Percentiles rank a stretch among this genome's conserved stretches.
These are phyloP conservation scores for Xylocampa areola DNA, from an alignment of 2,888 invertebrate species.

Conservation along the genomic window DNA sequence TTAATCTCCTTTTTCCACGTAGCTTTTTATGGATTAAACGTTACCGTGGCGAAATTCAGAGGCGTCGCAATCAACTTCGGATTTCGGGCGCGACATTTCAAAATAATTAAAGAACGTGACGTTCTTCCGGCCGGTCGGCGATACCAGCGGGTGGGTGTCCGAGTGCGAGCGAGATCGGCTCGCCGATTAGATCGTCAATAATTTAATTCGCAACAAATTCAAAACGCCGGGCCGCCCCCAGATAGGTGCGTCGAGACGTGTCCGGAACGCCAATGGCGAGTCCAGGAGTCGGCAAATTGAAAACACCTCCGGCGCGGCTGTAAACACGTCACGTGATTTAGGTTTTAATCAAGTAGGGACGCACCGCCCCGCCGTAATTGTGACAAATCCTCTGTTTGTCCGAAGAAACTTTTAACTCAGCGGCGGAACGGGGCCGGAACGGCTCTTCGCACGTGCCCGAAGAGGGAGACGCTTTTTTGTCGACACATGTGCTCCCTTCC, in stretches of 20 bases:
- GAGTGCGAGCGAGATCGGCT: conserved; percentile 68
- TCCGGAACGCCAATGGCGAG: conserved; percentile 87
- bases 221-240: conserved; percentile 84
- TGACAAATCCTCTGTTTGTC: conserved; percentile 90
- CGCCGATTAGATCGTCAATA: conserved; percentile 87
- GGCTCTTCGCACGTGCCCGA: conserved; percentile 86
- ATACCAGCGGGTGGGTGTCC: conserved; percentile 49
- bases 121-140: conserved; percentile 60
- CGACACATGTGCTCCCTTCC: conserved; percentile 87
- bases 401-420: conserved; percentile 89
- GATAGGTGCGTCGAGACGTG: conserved; percentile 87
- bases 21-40: conserved; percentile 82
- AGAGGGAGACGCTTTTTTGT: conserved; percentile 87
- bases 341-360: conserved; percentile 90
- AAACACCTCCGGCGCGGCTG: conserved; percentile 89
- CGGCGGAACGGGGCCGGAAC: conserved; percentile 83
- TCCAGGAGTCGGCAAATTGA: conserved; percentile 88
- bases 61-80: conserved; percentile 74
- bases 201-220: conserved; percentile 89
- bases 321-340: conserved; percentile 90
- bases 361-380: conserved; percentile 88
- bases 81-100: conserved; percentile 79
- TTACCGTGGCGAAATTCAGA: conserved; percentile 78
- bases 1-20: conserved; percentile 86
- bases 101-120: conserved; percentile 88